Base-by-base conservation (phyloP, 2,113 vertebrate genomes). In the Rhombomys opimus region DNA sequence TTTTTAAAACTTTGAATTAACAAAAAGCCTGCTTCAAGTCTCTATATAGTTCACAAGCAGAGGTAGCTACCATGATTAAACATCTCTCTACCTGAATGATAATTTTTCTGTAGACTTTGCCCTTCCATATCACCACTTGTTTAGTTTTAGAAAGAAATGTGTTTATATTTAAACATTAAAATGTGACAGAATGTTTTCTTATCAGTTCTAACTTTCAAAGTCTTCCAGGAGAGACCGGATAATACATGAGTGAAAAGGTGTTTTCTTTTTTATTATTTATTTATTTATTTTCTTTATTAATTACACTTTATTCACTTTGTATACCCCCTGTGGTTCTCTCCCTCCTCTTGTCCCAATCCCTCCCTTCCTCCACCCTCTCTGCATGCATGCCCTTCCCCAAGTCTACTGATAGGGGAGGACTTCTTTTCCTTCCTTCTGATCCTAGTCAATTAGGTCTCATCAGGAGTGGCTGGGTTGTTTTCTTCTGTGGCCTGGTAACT, bases 161-260 rank as follows among this genome's bases (percentile, higher is more conserved):
- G 90, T 93, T 94, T 95, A 61, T 92, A 70, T 92, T 95, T 96
- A 97, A 94, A 89, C 73, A 92, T 81, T 95, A 93, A 97, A 95
- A 91, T 89, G 75, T 57, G 96, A 84, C 35, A 90, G 59, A 94
- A 93, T 96, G 75, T 95, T 98, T 96, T 94, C 93, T 95, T 38
- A 81, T 80, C 87, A 89, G 13, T 52, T 41, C 65, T 75, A 97
- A 59, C 30, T 80, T 90, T 96, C 70, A 93, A 96, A 30, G 27
- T 86, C n/a, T 94, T 97, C 80, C 87, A 97, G 27, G 50, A 90
- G 87, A 95, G 30, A 89, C 7, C 12, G 88, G 15, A 92, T 95
- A 80, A 97, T 78, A 92, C 84, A 87, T 57, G 22, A 87, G 18
- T 68, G 18, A 92, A 94, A 87, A 89, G 76, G 12, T 88, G 8